Conservation (phyloP, 2,797 vertebrate species). For the Nyctalus aviator region DNA sequence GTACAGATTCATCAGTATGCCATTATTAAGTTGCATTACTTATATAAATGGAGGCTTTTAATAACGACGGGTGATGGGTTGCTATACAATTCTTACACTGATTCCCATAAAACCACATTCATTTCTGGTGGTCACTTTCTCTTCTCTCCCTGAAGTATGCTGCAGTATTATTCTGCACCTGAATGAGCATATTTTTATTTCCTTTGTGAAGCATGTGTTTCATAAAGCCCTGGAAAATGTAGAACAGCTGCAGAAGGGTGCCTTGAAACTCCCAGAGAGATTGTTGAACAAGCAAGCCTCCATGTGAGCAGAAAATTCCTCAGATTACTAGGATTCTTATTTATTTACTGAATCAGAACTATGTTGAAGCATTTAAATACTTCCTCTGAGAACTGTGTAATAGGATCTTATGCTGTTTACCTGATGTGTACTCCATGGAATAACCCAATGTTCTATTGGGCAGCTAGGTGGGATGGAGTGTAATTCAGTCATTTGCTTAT, state of each 20-base stretch:
- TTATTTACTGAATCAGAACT: conserved; percentile 71
- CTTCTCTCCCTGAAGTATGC: conserved; percentile 33
- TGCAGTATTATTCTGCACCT: not conserved
- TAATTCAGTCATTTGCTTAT: conserved; percentile 46
- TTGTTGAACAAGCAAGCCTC: conserved; percentile 66
- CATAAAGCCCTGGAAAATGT: conserved; percentile 57
- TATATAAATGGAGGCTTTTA: conserved; percentile 19
- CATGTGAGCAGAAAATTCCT: conserved; percentile 60
- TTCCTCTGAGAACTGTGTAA: conserved; percentile 62
- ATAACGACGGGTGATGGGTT: conserved; percentile 16
- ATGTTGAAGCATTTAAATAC: conserved; percentile 50
- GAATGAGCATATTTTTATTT: conserved; percentile 64
- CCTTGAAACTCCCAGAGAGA: conserved; percentile 72
- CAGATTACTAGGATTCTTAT: conserved; percentile 55
- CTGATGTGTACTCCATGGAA: conserved; percentile 9
- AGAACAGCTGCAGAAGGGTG: conserved; percentile 65
- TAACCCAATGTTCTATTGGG: conserved; percentile 9
- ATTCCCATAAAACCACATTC: conserved; percentile 14
- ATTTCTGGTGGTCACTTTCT: conserved; percentile 36
- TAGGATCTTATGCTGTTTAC: conserved; percentile 46
- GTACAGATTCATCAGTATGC: not conserved
- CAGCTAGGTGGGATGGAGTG: not conserved
- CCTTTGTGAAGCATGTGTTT: conserved; percentile 63
- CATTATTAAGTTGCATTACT: conserved; percentile 8
- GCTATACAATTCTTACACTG: not conserved